These are phyloP conservation scores for Heterodera carotae DNA, from an alignment of 1,140 invertebrate genomes.

Conservation along the genomic window DNA sequence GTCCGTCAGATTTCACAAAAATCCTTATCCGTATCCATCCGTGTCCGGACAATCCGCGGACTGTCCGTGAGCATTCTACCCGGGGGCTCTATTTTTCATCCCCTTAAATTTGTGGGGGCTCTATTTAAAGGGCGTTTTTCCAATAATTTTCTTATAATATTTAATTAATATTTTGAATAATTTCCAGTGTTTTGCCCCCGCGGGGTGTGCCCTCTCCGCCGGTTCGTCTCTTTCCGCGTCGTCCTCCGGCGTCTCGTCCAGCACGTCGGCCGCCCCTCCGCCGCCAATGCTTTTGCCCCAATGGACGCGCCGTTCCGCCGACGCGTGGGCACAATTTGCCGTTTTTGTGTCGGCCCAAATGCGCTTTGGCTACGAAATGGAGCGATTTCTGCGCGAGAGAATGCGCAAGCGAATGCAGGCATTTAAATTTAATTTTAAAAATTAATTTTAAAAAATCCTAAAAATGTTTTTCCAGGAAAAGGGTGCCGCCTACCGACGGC, in stretches of 20 bases:
- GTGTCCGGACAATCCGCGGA: too few relatives aligned
- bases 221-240: not conserved
- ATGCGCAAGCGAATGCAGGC: not conserved
- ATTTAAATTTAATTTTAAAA: too few relatives aligned
- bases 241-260: conserved; percentile 1
- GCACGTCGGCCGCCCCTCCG: not conserved
- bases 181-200: not conserved
- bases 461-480: not conserved
- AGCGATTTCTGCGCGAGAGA: conserved; percentile 8
- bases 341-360: conserved; percentile 3
- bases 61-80: too few relatives aligned
- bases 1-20: too few relatives aligned
- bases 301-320: conserved; percentile 7
- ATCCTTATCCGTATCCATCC: too few relatives aligned
- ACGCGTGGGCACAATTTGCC: conserved; percentile 13
- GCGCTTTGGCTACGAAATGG: conserved; percentile 19
- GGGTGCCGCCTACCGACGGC: too few relatives aligned
- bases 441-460: not conserved
- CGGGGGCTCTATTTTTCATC: too few relatives aligned
- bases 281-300: conserved; percentile 6
- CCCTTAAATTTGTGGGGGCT: too few relatives aligned
- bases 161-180: not conserved
- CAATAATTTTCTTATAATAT: too few relatives aligned
- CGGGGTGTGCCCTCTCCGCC: not conserved
- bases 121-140: too few relatives aligned